A percentile compares a stretch with the other conserved stretches of the same genome.
Evolutionary conservation across 2,888 invertebrate genomes (phyloP).

Genomic region (Timandra comae): DNA sequence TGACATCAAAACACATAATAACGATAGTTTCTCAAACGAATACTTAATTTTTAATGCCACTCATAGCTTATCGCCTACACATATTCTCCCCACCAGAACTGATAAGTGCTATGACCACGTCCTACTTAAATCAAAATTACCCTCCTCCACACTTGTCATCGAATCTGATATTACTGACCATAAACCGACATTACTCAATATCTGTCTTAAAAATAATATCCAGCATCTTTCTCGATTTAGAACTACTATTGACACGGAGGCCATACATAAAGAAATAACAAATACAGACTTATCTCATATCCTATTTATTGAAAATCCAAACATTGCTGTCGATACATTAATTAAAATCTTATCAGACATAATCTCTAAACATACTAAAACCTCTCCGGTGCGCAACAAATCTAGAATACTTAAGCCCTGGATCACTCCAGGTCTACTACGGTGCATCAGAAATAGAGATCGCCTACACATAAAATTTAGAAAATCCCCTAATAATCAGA

Average conservation of each 20-base stretch:
- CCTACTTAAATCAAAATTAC: no score
- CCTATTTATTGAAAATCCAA: not conserved
- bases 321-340: not conserved
- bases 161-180: no score
- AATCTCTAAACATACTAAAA: conserved; percentile 1
- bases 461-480: not conserved
- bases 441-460: not conserved
- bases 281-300: not conserved
- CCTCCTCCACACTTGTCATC: no score
- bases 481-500: no score
- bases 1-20: not conserved
- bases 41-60: not conserved
- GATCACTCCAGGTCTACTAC: conserved; percentile 8
- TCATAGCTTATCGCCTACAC: not conserved
- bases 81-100: not conserved
- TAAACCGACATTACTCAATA: no score
- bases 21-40: not conserved
- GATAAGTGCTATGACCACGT: not conserved
- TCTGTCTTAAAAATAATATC: no score
- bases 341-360: not conserved
- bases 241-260: no score
- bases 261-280: not conserved
- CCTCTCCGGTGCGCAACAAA: not conserved
- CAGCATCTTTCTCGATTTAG: no score
- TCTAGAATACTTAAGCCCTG: conserved; percentile 14